Percentiles rank a stretch among this genome's conserved stretches.
phyloP scores from a whole-genome alignment of 1,140 invertebrate species.

The Drosophila serrata region DNA sequence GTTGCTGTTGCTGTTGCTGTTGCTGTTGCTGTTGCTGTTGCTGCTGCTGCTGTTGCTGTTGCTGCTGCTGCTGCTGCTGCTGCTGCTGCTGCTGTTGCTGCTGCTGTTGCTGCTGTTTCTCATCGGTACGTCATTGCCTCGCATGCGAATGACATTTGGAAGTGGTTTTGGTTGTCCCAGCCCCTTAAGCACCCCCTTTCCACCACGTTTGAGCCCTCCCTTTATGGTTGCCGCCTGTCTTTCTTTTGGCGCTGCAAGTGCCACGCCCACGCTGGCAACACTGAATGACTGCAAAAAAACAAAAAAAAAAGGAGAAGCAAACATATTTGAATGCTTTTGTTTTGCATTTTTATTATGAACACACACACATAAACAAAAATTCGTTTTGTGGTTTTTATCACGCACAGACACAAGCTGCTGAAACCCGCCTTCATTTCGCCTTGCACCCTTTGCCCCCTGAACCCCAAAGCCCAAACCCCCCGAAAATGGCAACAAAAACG shows the following conservation, averaged over 20 bases:
- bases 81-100: conserved; percentile 4
- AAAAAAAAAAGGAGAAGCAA: conserved; percentile 30
- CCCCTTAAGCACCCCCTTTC: neutral
- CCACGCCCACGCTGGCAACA: conserved; percentile 58
- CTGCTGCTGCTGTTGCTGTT: conserved; percentile 2
- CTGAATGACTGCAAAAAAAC: conserved; percentile 7
- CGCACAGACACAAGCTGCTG: conserved; percentile 48
- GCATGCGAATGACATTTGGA: conserved; percentile 78
- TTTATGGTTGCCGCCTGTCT: conserved; percentile 4
- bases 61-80: conserved; percentile 7
- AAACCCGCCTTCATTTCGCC: neutral
- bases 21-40: conserved; percentile 7
- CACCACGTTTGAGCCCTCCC: neutral
- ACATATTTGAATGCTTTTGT: conserved; percentile 79
- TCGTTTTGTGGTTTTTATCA: conserved; percentile 80
- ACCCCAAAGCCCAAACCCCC: neutral
- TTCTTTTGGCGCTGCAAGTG: conserved; percentile 41
- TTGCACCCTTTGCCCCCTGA: no score
- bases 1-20: conserved; percentile 1
- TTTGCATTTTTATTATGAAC: conserved; percentile 75
- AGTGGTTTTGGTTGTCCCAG: conserved; percentile 67
- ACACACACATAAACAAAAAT: conserved; percentile 55
- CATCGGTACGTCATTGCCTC: conserved; percentile 72
- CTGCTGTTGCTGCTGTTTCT: conserved; percentile 8
- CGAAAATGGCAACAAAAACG: no score